A percentile compares a stretch with the other conserved stretches of the same genome.
Conservation (phyloP, 2,113 vertebrate species). For the Dinomys branickii region DNA sequence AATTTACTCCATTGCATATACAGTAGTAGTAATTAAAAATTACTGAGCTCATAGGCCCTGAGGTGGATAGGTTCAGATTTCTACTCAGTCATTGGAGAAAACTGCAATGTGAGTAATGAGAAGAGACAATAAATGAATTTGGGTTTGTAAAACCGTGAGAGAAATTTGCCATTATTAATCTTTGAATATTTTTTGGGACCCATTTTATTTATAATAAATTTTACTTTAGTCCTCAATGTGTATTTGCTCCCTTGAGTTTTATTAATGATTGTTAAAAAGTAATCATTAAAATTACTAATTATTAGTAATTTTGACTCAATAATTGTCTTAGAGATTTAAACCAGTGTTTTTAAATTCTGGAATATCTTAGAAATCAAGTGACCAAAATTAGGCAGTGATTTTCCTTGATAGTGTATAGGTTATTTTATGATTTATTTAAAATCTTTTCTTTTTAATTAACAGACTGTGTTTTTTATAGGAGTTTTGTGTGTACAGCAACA, state of each 20-base stretch:
- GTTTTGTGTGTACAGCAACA: neutral
- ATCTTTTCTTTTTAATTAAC: neutral
- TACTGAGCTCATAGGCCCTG: neutral
- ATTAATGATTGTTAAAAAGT: slow-evolving; percentile 7
- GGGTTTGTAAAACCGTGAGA: slow-evolving; percentile 13
- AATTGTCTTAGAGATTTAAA: slow-evolving; percentile 33
- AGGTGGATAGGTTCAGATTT: neutral
- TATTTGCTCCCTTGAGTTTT: slow-evolving; percentile 44
- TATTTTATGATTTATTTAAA: slow-evolving; percentile 27
- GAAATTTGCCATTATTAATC: slow-evolving; percentile 35
- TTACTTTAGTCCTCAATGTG: slow-evolving; percentile 29
- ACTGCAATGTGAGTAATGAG: slow-evolving; percentile 10
- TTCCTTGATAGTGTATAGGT: neutral
- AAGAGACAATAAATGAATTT: slow-evolving; percentile 16
- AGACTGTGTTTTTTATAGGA: neutral
- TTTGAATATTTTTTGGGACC: slow-evolving; percentile 8
- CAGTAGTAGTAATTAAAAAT: slow-evolving; percentile 47
- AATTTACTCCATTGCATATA: slow-evolving; percentile 47
- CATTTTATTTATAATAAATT: slow-evolving; percentile 37
- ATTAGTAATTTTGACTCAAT: neutral
- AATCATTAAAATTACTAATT: slow-evolving; percentile 48
- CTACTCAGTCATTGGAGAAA: slow-evolving; percentile 20
- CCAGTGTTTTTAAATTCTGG: slow-evolving; percentile 43
- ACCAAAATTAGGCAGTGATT: slow-evolving; percentile 28
- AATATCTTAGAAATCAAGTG: slow-evolving; percentile 41